Percentiles rank a stretch among this genome's conserved stretches.
Conservation (phyloP, 37 sponge, comb jelly and placozoan genomes). For the Hormiphora californensis region DNA sequence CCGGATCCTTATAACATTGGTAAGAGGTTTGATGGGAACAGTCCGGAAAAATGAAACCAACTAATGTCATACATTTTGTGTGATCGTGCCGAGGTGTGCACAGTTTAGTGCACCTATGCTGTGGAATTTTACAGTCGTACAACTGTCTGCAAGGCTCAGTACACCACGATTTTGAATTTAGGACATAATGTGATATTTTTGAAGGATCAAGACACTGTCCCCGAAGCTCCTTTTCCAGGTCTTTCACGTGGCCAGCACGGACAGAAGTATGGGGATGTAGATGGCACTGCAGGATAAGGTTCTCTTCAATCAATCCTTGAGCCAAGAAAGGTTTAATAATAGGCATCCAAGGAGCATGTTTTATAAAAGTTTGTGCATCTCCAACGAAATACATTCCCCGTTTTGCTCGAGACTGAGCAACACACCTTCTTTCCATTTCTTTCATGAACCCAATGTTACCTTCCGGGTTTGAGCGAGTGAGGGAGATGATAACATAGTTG, state of each 20-base stretch:
- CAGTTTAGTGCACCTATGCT: not conserved
- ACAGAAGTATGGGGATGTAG: conserved; percentile 60
- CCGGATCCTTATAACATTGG: conserved; percentile 59
- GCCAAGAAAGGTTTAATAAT: conserved; percentile 60
- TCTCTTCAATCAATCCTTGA: conserved; percentile 54
- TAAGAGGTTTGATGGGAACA: conserved; percentile 71
- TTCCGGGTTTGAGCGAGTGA: conserved; percentile 73
- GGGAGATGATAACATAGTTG: conserved; percentile 71
- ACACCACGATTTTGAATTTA: conserved; percentile 1
- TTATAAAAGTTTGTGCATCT: conserved; percentile 59
- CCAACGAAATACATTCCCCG: conserved; percentile 80
- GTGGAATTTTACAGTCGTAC: conserved; percentile 6
- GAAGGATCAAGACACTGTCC: too few relatives aligned
- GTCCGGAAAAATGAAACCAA: conserved; percentile 42
- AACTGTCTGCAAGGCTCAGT: not conserved
- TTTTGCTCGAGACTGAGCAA: conserved; percentile 86
- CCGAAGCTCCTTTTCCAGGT: not conserved
- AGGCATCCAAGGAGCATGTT: conserved; percentile 64
- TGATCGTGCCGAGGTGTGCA: conserved; percentile 41
- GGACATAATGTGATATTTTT: too few relatives aligned
- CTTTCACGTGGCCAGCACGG: not conserved
- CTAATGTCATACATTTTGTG: not conserved
- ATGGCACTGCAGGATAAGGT: conserved; percentile 67
- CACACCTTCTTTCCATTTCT: conserved; percentile 76
- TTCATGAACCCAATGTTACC: conserved; percentile 74